Evolutionary conservation across 2,888 invertebrate genomes (phyloP), one percentile per base, ranked within the genome.

Genomic region (Eupeodes latifasciatus): DNA sequence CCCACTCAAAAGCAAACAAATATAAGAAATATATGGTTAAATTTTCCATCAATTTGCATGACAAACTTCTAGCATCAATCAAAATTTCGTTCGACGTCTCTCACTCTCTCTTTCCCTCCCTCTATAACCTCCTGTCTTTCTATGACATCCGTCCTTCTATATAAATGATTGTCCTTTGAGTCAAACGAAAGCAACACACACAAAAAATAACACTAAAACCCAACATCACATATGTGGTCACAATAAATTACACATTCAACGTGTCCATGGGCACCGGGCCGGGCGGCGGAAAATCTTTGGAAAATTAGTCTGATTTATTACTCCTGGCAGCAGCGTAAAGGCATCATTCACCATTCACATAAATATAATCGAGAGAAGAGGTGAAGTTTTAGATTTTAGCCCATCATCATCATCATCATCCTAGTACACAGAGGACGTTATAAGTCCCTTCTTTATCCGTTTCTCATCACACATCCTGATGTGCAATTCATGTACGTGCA

Each of bases 161-260:
- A 69, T 66, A 69, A 64, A 64, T 71, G 80, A 84, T 84, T 77
- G 64, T 72, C 76, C 77, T 62, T 4, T 27, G 47, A 49, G 47
- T 27, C 27, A 9, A 40, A 11, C 47, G 47, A 27, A 11, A 27
- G 4, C 10, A 27, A 49, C 27, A 66, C 27, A 27, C 1, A 47
- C 69, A n/a, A n/a, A n/a, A n/a, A n/a, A n/a, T n/a, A 84, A 75
- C 69, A 82, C 78, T 40, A 62, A 16, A 64, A 66, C 5, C 47
- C 55, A 78, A 66, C 81, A 75, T 78, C 85, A 75, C 88, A 88
- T 85, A 84, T 88, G 88, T 85, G 88, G 88, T 88, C 85, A 88
- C 88, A 88, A 88, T 88, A 88, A 88, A 88, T 88, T 88, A 88
- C 88, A 88, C 78, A 88, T 85, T 75, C 88, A 88, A 88, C 74